These are phyloP conservation scores for Fregata magnificens DNA, from an alignment of 2,113 vertebrate species.

Conservation along the genomic window DNA sequence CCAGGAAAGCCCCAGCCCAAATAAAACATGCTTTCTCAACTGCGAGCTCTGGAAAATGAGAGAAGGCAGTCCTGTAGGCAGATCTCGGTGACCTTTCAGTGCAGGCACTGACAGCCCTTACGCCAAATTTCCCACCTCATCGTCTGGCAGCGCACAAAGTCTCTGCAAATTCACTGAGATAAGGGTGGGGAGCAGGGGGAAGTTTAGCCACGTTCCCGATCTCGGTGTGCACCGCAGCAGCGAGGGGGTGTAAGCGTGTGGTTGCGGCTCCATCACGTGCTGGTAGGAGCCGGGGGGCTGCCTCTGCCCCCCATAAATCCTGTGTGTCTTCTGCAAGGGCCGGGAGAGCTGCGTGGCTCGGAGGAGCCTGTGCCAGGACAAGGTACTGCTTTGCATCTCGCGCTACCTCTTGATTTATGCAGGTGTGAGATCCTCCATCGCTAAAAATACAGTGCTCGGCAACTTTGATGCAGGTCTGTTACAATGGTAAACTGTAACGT, in stretches of 20 bases:
- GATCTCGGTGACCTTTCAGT: background rate
- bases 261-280: background rate
- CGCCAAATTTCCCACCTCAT: background rate
- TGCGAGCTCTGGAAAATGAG: background rate
- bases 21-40: background rate
- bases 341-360: accelerated
- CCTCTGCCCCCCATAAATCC: background rate
- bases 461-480: background rate
- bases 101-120: background rate
- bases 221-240: accelerated
- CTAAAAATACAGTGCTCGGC: background rate
- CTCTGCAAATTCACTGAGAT: background rate
- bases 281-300: background rate
- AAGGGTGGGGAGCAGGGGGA: background rate
- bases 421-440: background rate
- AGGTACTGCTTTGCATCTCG: background rate
- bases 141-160: background rate
- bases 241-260: accelerated
- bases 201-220: accelerated
- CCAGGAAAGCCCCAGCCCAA: background rate
- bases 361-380: background rate
- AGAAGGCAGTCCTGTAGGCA: background rate
- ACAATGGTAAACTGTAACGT: background rate
- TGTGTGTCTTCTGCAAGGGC: accelerated
- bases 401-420: background rate